Base-by-base conservation (phyloP, 2,888 invertebrate genomes). In the Aphidius colemani region DNA sequence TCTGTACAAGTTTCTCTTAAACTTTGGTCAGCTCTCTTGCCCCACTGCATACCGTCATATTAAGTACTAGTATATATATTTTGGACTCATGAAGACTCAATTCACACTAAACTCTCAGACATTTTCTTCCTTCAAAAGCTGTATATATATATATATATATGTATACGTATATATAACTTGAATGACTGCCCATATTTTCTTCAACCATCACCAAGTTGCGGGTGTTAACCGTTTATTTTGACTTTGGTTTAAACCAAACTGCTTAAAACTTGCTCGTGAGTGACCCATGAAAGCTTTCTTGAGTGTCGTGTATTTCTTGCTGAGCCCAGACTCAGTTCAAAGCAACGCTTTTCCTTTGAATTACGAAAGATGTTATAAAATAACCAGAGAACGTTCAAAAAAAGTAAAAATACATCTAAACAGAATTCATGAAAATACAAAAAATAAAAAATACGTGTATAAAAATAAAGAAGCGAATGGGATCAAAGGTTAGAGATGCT, bases 191-290 rank as follows among this genome's bases (percentile, higher is more conserved):
- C 5, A 30, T 30, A 30, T 30, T 30, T 30, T 30, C 30, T 30
- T 30, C 30, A 30, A 30, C 63, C 65, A 40, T 65, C 30, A 65
- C 68, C 62, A 62, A 58, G 66, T 56, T 60, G 55, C 30, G 67
- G 67, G 75, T 73, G 72, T 71, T 75, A 74, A 75, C 68, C 67
- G 71, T 70, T 70, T 70, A 71, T 69, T 71, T 69, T 71, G 70
- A 68, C 68, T 67, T 71, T 71, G 71, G 72, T 68, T 74, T 72
- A 70, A 72, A 69, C 70, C 69, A 75, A 75, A 76, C 75, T 76
- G 73, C 73, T 70, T 67, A 71, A 68, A 69, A 69, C 69, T 71
- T 74, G 67, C 69, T 60, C 50, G 68, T 69, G 57, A 57, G 57
- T 57, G 74, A 67, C 69, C 61, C 55, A 41, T 57, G 59, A 55